phyloP scores from a whole-genome alignment of 1,140 invertebrate genomes.

The Zaprionus africanus region DNA sequence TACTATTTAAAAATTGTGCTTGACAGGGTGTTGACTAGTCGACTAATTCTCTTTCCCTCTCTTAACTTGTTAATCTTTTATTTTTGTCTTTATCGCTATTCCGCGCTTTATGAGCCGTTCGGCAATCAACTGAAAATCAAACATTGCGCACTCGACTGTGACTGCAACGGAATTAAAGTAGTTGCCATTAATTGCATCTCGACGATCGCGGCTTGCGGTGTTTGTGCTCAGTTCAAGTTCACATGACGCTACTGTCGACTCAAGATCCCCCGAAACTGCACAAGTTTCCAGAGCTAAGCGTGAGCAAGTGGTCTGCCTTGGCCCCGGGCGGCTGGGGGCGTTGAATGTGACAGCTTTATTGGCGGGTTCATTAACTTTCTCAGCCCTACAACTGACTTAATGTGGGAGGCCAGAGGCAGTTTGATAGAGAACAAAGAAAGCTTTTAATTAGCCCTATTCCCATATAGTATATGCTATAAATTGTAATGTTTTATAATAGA shows the following conservation, averaged over 20 bases:
- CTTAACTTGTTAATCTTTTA: background rate
- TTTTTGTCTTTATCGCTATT: slow-evolving; percentile 29
- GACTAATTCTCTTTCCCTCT: background rate
- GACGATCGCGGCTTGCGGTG: slow-evolving; percentile 11
- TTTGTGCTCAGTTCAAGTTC: slow-evolving; percentile 62
- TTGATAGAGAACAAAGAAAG: background rate
- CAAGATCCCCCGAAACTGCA: slow-evolving; percentile 33
- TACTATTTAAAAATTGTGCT: background rate
- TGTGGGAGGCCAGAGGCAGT: background rate
- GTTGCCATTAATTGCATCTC: slow-evolving; percentile 25
- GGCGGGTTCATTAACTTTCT: background rate
- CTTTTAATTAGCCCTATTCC: background rate
- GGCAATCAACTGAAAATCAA: slow-evolving; percentile 4
- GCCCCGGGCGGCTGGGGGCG: background rate
- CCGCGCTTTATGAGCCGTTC: slow-evolving; percentile 14
- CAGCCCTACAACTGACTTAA: background rate
- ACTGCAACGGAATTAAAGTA: slow-evolving; percentile 43
- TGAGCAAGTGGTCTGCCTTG: slow-evolving; percentile 21
- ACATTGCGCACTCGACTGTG: slow-evolving; percentile 49
- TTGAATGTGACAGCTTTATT: slow-evolving; percentile 22
- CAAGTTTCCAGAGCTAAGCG: slow-evolving; percentile 11
- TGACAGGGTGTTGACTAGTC: background rate
- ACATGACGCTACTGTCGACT: slow-evolving; percentile 13
- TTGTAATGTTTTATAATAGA: background rate
- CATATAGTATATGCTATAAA: background rate